A percentile compares a stretch with the other conserved stretches of the same genome.
These are phyloP conservation scores for Hypomecis punctinalis DNA, from an alignment of 2,888 invertebrate genomes.

Conservation along the genomic window DNA sequence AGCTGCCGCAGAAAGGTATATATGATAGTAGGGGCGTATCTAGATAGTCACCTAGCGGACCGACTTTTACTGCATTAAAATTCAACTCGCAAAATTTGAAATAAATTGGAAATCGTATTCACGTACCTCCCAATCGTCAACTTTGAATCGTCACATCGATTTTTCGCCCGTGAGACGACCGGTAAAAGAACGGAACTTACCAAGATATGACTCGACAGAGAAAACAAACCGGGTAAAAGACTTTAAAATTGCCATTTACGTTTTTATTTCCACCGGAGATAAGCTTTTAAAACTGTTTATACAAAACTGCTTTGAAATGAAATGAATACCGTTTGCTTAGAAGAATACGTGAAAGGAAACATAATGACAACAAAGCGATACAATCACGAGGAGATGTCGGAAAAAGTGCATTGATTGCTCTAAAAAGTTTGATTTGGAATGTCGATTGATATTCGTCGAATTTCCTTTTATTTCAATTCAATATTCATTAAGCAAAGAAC, in stretches of 20 bases:
- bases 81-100: constrained; percentile 66
- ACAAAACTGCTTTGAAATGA: constrained; percentile 44
- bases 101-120: constrained; percentile 69
- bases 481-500: constrained; percentile 38
- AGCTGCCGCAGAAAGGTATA: constrained; percentile 50
- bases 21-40: not conserved
- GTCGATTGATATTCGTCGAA: constrained; percentile 11
- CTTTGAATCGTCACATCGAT: constrained; percentile 63
- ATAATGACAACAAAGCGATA: constrained; percentile 24
- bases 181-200: constrained; percentile 52
- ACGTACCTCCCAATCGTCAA: constrained; percentile 52
- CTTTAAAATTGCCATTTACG: constrained; percentile 56
- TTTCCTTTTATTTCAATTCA: constrained; percentile 23
- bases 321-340: constrained; percentile 44
- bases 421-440: constrained; percentile 22
- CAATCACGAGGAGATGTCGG: constrained; percentile 10
- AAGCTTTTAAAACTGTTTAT: constrained; percentile 51
- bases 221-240: constrained; percentile 51
- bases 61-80: constrained; percentile 58
- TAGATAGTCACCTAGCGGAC: constrained; percentile 32
- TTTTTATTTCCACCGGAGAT: constrained; percentile 49
- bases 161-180: constrained; percentile 60
- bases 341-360: constrained; percentile 22
- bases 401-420: constrained; percentile 17
- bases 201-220: constrained; percentile 60